Base-by-base conservation (phyloP, 1,140 invertebrate genomes). In the Venustaconcha ellipsiformis region DNA sequence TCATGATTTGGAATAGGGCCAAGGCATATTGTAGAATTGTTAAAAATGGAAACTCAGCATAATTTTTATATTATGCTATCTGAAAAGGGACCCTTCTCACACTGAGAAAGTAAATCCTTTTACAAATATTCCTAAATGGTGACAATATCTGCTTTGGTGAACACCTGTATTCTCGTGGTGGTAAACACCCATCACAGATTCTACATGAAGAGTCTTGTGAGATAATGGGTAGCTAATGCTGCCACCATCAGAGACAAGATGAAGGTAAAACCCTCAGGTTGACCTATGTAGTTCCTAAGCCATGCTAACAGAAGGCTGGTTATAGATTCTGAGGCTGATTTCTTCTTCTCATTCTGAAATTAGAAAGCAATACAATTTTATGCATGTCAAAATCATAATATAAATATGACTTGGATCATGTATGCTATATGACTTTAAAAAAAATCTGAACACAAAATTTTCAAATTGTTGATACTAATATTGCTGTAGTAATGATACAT, bases 231-330 rank as follows among this genome's bases (percentile, higher is more conserved):
- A 13, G 78, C 67, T 15, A 79, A n/a, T 14, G 77, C 64, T 26
- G 78, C 37, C 30, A 66, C 66, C 37, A 88, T 78, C 18, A 83
- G 14, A 6, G 87, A 87, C 80, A 87, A 78, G 8, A 82, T 69
- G 74, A 87, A 86, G 12, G 58, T 74, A 68, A 88, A 87, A 23
- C 87, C 87, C 57, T 88, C 87, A 26, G 83, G 83, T 65, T 87
- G 85, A 13, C 87, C 87, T 30, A 88, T 72, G 37, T 69, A 30
- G 4, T 77, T 60, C 30, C 87, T 73, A 26, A 86, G 59, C 77
- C 78, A 83, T 14, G 65, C 23, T 1, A 88, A 56, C 12, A 64
- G 60, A 30, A 70, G 67, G 12, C 76, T 77, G 48, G 83, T 20
- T 26, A 71, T 23, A 14, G 70, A 71, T n/a, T 20, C 59, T 17